Evolutionary conservation across 1,140 invertebrate genomes (phyloP), one percentile per base, ranked within the genome.

Genomic region (Anadara kagoshimensis): DNA sequence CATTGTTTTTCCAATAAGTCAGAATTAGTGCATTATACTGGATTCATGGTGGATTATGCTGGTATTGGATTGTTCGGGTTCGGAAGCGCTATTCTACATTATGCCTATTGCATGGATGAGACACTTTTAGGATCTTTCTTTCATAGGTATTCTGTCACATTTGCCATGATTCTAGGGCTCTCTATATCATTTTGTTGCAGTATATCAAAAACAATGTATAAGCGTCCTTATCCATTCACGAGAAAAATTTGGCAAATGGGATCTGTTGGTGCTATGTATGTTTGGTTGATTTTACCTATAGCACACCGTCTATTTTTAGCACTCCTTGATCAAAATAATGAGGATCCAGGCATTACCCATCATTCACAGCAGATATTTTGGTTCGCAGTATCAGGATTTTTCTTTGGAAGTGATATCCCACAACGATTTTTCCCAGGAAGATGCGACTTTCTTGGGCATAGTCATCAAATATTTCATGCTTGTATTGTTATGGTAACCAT

Each of bases 11-110:
- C 82, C 36, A 83, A 85, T 62, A 82, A 78, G 57, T 89, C 88
- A 0, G 85, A 88, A 63, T 57, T 84, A 5, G 73, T 83, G 7
- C 87, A 89, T 67, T 88, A 88, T 63, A 84, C 85, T 18, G 84
- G 85, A 29, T 89, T 89, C 69, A 87, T 88, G 82, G 61, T 87
- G 51, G 88, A 89, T 64, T 89, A 89, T 78, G 83, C 85, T 58
- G 87, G 86, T 16, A 88, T 88, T 54, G 87, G 88, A 14, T 58
- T 89, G 44, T 88, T 86, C 79, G 85, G 85, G 18, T 74, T 88
- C n/a, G 85, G 88, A 18, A 86, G 87, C 66, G 80, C 78, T n/a
- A 83, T 88, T 18, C 71, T 87, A 16, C 87, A 88, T 67, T 85
- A 85, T 59, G 78, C 76, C 45, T 89, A 88, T 59, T 85, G 86